Evolutionary conservation across 2,113 vertebrate species (phyloP).

Genomic region (Rhynchomys soricoides): DNA sequence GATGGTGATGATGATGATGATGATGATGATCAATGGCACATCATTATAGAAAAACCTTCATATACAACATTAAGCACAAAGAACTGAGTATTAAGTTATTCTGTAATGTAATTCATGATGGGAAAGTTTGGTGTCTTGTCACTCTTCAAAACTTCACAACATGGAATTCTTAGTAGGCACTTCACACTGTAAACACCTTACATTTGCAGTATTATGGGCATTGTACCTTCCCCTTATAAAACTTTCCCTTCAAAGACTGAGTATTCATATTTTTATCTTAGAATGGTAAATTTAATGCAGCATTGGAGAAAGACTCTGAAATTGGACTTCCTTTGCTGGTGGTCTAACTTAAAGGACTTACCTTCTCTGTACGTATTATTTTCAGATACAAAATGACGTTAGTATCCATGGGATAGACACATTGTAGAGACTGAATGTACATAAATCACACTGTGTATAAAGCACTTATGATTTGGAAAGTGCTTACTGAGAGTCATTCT

Average conservation of each 20-base stretch:
- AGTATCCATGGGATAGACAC: background rate
- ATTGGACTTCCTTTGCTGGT: background rate
- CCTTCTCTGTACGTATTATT: background rate
- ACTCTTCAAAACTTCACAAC: background rate
- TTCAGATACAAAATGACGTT: background rate
- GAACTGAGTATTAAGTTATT: background rate
- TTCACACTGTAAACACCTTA: background rate
- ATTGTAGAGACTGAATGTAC: background rate
- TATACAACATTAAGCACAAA: background rate
- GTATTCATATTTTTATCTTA: background rate
- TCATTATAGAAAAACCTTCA: constrained; percentile 8
- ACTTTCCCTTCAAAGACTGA: background rate
- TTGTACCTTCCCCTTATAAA: background rate
- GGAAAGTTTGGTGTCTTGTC: background rate
- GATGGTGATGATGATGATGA: background rate
- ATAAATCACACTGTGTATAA: background rate
- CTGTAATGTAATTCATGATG: constrained; percentile 8
- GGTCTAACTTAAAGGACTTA: background rate
- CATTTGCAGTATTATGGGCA: background rate
- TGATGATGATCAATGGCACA: background rate
- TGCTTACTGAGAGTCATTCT: background rate
- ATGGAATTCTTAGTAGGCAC: background rate
- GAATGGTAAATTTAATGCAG: background rate
- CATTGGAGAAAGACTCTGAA: background rate
- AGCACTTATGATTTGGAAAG: background rate